Evolutionary conservation across 2,113 vertebrate genomes (phyloP).

Genomic region (Lethenteron reissneri): DNA sequence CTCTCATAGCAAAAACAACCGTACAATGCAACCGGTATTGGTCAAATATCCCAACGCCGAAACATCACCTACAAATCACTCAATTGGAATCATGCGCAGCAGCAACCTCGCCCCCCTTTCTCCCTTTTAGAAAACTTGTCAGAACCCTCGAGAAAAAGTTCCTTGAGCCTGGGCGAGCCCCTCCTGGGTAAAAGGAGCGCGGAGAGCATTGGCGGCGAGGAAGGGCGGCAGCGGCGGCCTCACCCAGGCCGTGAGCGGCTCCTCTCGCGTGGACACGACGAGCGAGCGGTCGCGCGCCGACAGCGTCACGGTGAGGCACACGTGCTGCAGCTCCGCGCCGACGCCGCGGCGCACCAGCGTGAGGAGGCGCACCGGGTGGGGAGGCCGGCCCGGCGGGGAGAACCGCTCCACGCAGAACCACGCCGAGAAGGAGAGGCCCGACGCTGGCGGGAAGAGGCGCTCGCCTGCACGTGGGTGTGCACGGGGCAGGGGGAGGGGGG

Average conservation of each 20-base stretch:
- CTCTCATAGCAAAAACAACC: no score
- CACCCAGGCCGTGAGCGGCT: constrained; percentile 77
- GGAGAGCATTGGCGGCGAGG: not conserved
- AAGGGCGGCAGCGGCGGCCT: constrained; percentile 11
- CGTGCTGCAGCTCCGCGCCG: constrained; percentile 79
- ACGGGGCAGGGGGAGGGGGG: not conserved
- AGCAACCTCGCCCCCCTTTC: no score
- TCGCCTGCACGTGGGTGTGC: constrained; percentile 36
- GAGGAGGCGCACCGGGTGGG: constrained; percentile 62
- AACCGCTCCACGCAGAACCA: constrained; percentile 96
- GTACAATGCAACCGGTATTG: no score
- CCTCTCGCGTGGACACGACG: constrained; percentile 88
- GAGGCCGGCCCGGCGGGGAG: constrained; percentile 31
- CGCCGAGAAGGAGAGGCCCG: constrained; percentile 70
- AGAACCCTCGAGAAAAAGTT: no score
- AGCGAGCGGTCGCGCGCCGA: constrained; percentile 65
- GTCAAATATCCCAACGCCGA: no score
- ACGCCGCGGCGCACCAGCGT: constrained; percentile 61
- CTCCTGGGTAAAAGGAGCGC: no score
- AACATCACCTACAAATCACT: no score
- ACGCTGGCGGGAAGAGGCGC: constrained; percentile 74
- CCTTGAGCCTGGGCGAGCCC: no score
- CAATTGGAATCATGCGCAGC: no score
- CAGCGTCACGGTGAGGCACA: constrained; percentile 71
- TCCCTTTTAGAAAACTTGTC: no score